These are phyloP conservation scores for Argyrosomus regius DNA, from an alignment of 2,797 vertebrate species.

Conservation along the genomic window DNA sequence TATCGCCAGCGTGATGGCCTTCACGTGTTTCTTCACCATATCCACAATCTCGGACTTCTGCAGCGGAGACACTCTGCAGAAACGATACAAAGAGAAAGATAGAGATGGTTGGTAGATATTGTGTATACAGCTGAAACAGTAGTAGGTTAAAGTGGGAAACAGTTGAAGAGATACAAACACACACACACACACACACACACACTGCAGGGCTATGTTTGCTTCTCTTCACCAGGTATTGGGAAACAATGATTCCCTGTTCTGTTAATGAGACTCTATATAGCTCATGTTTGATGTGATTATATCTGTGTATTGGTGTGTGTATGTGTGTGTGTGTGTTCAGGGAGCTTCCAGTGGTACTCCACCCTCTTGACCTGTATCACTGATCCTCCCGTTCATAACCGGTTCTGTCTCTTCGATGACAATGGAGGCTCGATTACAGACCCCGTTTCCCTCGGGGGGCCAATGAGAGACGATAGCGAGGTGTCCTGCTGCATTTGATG, in stretches of 20 bases:
- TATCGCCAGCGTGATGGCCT: constrained; percentile 97
- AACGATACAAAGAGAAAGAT: background rate
- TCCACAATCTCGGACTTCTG: constrained; percentile 99
- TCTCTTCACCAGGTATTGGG: constrained; percentile 55
- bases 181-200: constrained; percentile 21
- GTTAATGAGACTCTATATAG: constrained; percentile 52
- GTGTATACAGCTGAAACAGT: constrained; percentile 20
- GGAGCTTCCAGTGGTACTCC: constrained; percentile 73
- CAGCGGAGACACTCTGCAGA: constrained; percentile 94
- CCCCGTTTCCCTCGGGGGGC: constrained; percentile 50
- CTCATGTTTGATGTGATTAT: constrained; percentile 48
- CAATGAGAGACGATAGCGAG: constrained; percentile 29
- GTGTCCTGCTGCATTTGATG: constrained; percentile 21
- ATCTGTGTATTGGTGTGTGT: constrained; percentile 15
- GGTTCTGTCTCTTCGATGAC: constrained; percentile 75
- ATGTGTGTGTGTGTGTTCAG: constrained; percentile 29
- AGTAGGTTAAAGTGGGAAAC: constrained; percentile 43
- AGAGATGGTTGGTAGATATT: constrained; percentile 4
- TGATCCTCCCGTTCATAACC: constrained; percentile 72
- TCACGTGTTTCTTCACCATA: constrained; percentile 98
- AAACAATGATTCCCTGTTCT: constrained; percentile 74
- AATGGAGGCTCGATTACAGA: constrained; percentile 74
- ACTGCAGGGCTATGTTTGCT: constrained; percentile 46
- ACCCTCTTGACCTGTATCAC: constrained; percentile 80
- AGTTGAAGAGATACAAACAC: constrained; percentile 34